Conservation (phyloP, 2,797 vertebrate species). For the Scolopax bukidnonensis region DNA sequence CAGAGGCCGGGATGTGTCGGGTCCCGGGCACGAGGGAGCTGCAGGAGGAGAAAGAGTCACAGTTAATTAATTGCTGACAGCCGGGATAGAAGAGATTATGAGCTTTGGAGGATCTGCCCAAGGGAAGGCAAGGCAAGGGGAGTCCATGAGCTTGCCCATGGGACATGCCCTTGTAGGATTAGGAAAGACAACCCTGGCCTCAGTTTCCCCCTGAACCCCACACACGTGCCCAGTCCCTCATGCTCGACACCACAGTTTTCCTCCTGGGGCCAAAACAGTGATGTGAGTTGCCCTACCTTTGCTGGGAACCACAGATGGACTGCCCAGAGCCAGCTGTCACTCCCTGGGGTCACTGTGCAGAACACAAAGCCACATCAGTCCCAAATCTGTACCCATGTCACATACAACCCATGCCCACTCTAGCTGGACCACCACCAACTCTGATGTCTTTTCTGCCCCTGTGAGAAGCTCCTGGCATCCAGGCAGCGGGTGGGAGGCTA, state of each 20-base stretch:
- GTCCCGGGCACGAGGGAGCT: background rate
- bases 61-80: background rate
- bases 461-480: rapidly evolving
- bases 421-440: background rate
- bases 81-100: rapidly evolving
- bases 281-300: background rate
- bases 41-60: background rate
- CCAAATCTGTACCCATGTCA: background rate
- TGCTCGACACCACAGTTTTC: background rate
- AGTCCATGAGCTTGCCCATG: background rate
- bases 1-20: background rate
- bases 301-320: background rate
- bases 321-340: background rate
- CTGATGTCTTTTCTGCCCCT: background rate
- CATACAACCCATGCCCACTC: background rate
- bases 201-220: rapidly evolving
- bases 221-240: rapidly evolving
- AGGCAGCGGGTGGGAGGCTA: rapidly evolving
- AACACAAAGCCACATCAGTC: background rate
- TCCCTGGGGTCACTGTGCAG: background rate
- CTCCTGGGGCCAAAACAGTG: background rate
- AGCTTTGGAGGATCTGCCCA: background rate
- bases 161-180: background rate
- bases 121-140: background rate
- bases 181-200: background rate